Conservation (phyloP, 2,888 invertebrate species). For the Phalera bucephala region DNA sequence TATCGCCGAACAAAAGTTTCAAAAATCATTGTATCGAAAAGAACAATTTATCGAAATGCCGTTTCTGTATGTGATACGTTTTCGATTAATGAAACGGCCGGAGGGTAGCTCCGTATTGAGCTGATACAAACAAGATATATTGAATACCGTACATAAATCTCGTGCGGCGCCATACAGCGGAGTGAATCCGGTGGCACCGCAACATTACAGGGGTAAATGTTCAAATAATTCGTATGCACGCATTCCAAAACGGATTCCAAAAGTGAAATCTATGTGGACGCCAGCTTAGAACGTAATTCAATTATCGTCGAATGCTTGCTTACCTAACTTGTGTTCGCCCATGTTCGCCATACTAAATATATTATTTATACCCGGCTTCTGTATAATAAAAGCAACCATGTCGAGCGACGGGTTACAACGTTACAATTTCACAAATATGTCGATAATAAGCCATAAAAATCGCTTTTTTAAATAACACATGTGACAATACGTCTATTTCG, state of each 20-base stretch:
- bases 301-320: slow-evolving; percentile 22
- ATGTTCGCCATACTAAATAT: neutral
- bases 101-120: slow-evolving; percentile 29
- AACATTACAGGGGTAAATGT: slow-evolving; percentile 51
- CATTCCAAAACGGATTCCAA: slow-evolving; percentile 47
- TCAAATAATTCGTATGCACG: slow-evolving; percentile 54
- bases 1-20: slow-evolving; percentile 44
- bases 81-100: slow-evolving; percentile 43
- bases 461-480: no score
- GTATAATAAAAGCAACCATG: no score
- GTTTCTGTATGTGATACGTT: slow-evolving; percentile 32
- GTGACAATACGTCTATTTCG: no score
- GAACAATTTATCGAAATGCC: slow-evolving; percentile 23
- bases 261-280: slow-evolving; percentile 40
- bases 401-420: no score
- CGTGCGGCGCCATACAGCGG: slow-evolving; percentile 37
- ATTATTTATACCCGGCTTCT: neutral
- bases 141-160: slow-evolving; percentile 58
- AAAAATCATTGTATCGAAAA: slow-evolving; percentile 20
- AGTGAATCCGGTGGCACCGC: slow-evolving; percentile 48
- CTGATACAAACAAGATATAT: slow-evolving; percentile 53
- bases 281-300: slow-evolving; percentile 28
- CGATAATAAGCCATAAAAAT: no score
- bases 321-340: slow-evolving; percentile 20
- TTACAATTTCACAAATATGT: no score